Conservation (phyloP, 1,140 invertebrate genomes). For the Maconellicoccus hirsutus region DNA sequence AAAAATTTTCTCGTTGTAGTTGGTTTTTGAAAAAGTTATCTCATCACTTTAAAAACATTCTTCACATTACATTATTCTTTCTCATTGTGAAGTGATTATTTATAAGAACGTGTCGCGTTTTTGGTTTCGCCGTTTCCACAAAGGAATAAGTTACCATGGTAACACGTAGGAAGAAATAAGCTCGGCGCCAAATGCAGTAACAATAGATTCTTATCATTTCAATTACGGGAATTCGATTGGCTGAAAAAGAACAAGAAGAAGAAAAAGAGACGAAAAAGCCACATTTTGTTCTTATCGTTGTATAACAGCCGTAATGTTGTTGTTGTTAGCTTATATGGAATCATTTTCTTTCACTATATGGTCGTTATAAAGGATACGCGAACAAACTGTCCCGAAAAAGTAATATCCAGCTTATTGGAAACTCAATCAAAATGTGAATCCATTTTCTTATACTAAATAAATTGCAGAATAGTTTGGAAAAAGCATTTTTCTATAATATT, state of each 20-base stretch:
- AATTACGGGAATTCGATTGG: constrained; percentile 21
- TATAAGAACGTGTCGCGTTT: constrained; percentile 22
- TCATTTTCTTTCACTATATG: constrained; percentile 18
- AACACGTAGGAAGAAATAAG: constrained; percentile 17
- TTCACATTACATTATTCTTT: constrained; percentile 17
- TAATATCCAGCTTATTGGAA: constrained; percentile 6
- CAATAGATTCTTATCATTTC: constrained; percentile 22
- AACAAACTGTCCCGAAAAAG: too few relatives aligned
- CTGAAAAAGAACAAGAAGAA: constrained; percentile 19
- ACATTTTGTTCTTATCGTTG: constrained; percentile 20
- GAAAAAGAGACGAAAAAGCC: constrained; percentile 9
- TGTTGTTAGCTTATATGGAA: constrained; percentile 18
- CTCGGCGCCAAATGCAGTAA: constrained; percentile 21
- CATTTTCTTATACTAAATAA: constrained; percentile 14
- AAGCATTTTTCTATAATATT: background rate
- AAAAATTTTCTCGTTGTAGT: background rate
- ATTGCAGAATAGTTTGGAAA: background rate
- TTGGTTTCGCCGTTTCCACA: constrained; percentile 17
- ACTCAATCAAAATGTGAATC: constrained; percentile 19
- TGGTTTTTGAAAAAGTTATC: constrained; percentile 12
- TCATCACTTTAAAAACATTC: constrained; percentile 21
- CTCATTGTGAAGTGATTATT: constrained; percentile 19
- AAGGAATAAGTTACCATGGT: constrained; percentile 20
- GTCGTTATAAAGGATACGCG: background rate
- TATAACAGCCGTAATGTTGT: constrained; percentile 19